Percentiles rank a stretch among this genome's conserved stretches.
Evolutionary conservation across 2,888 invertebrate genomes (phyloP).

Genomic region (Terebella lapidaria): DNA sequence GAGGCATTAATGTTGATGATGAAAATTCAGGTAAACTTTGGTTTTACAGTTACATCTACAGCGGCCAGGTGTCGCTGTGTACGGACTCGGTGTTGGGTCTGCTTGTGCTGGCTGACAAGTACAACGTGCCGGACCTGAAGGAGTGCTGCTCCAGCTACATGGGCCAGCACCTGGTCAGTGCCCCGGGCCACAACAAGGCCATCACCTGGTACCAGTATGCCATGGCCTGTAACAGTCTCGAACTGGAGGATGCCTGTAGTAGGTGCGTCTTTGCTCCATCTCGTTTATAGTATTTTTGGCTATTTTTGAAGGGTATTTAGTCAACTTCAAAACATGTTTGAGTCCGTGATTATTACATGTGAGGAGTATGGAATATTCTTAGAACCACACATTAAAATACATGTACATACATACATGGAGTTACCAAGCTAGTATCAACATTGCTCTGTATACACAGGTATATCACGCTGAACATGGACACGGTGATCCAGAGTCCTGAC

Average conservation of each 20-base stretch:
- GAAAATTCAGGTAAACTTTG: no score
- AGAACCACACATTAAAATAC: no score
- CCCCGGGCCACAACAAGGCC: constrained; percentile 20
- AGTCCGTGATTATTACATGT: no score
- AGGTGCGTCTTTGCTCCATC: no score
- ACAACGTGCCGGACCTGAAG: constrained; percentile 80
- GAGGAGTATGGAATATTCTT: no score
- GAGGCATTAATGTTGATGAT: no score
- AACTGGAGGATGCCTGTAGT: constrained; percentile 22
- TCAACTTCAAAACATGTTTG: no score
- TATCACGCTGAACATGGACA: constrained; percentile 24
- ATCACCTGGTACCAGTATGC: constrained; percentile 53
- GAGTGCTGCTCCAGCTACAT: constrained; percentile 17
- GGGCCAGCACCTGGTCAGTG: constrained; percentile 15
- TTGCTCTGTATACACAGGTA: no score
- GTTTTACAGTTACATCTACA: constrained; percentile 39
- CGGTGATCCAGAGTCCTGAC: constrained; percentile 32
- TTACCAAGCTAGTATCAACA: no score
- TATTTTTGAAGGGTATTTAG: no score
- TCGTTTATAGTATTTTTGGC: no score
- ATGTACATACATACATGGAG: no score
- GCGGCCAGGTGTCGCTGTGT: constrained; percentile 62
- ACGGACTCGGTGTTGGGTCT: constrained; percentile 80
- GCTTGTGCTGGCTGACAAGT: constrained; percentile 86
- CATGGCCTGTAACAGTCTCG: constrained; percentile 14